Base-by-base conservation (phyloP, 1,140 invertebrate genomes). In the Drosophila miranda region DNA sequence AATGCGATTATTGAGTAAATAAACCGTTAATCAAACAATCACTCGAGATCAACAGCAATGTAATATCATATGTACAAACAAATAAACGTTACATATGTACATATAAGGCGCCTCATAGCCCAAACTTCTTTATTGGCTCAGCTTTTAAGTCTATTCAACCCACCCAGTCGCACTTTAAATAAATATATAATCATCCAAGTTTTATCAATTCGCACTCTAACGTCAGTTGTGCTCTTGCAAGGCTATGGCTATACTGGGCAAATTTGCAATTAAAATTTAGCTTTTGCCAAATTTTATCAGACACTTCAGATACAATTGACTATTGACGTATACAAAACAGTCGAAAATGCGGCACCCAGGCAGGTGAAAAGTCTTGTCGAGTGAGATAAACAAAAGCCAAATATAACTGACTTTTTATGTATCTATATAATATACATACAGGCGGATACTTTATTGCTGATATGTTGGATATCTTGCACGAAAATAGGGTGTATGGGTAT, bases 221-320 rank as follows among this genome's bases (percentile, higher is more conserved):
- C 82, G 82, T 87, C 77, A 87, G 69, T 67, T 58, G 9, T 43
- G 58, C 58, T 57, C 9, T 42, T 14, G 41, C 66, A 76, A 79
- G 67, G 67, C 45, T 2, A 19, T 1, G 67, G 67, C 45, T 2
- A 19, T 1, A 19, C 19, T 69, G 43, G 9, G 11, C 14, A 42
- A 43, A 87, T 86, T 86, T 86, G 81, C 77, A 86, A 86, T 86
- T 86, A 81, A 86, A 77, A 86, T 86, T 73, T 77, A 63, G 48
- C 62, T 44, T 76, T 59, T 75, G 70, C 76, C 75, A 52, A 66
- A 61, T 56, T 80, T 83, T 86, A 86, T 87, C 82, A 81, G 78
- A 78, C 82, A 86, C 78, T 86, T 86, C 81, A 82, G 81, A 86
- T 71, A 60, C 77, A 66, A 87, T 86, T 86, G 81, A 86, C 81